phyloP scores from a whole-genome alignment of 2,888 invertebrate genomes.

The Lasioglossum lativentre region DNA sequence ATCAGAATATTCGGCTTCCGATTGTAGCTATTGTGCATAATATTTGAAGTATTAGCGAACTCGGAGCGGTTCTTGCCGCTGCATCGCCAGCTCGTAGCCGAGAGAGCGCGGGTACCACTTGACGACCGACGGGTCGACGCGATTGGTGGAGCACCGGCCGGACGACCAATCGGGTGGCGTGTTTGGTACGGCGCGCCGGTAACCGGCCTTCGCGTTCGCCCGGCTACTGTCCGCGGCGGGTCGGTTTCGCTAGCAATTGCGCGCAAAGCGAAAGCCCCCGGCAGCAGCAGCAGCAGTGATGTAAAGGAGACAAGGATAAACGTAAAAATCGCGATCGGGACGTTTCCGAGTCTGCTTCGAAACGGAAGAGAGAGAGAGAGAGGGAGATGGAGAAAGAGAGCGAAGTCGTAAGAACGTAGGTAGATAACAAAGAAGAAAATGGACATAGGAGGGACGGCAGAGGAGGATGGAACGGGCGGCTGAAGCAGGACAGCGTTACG shows the following conservation, averaged over 20 bases:
- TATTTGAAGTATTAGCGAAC: neutral
- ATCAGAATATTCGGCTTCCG: no score
- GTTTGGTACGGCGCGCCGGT: constrained; percentile 53
- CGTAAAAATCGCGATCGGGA: constrained; percentile 37
- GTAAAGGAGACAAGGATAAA: constrained; percentile 17
- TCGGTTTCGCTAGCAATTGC: constrained; percentile 45
- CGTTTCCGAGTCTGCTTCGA: neutral
- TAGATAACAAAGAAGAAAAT: constrained; percentile 39
- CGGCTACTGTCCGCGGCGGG: constrained; percentile 40
- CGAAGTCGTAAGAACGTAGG: constrained; percentile 29
- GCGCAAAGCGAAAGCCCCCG: constrained; percentile 37
- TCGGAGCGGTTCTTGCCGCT: constrained; percentile 1
- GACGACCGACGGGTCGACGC: constrained; percentile 21
- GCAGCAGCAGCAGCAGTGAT: no score
- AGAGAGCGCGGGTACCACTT: constrained; percentile 27
- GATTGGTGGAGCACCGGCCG: constrained; percentile 39
- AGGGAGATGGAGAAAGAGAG: neutral
- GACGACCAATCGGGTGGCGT: constrained; percentile 44
- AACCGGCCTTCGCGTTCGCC: constrained; percentile 52
- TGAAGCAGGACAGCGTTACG: constrained; percentile 27
- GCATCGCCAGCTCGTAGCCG: neutral
- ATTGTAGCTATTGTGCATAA: no score
- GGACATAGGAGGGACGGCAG: constrained; percentile 27
- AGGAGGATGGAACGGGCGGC: constrained; percentile 14
- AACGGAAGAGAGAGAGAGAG: neutral